Base-by-base conservation (phyloP, 2,113 vertebrate genomes). In the Urocitellus parryii region DNA sequence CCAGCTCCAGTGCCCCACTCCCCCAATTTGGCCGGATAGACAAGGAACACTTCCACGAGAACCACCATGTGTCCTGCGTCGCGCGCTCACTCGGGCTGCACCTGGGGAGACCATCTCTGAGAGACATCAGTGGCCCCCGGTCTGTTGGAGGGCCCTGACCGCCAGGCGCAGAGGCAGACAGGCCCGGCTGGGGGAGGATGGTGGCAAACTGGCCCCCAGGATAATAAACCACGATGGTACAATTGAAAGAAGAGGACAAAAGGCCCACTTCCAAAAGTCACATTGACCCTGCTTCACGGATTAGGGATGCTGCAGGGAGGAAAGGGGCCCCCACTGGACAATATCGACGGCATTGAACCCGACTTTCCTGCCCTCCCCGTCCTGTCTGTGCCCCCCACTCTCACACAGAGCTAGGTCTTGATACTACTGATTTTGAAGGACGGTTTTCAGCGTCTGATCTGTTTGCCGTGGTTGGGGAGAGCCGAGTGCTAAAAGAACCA, bases 391-490 rank as follows among this genome's bases (percentile, higher is more conserved):
- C 84, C 89, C 45, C 51, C 67, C 82, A 79, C 93, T 53, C 77
- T 97, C 93, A 96, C 87, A 96, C 96, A 98, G 98, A 98, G 97
- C 97, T 98, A 98, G 98, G 98, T 98, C 98, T 98, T 98, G 98
- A 96, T 99, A 99, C 99, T 99, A 99, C 99, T 99, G 99, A 99
- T 99, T 98, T 98, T 98, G 98, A 98, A 98, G 97, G 98, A 98
- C 97, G 78, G 98, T 98, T 98, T 98, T 98, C 98, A 97, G 72
- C 95, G 98, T 98, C 91, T 97, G 94, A 98, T 97, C 98, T 0
- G 97, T 98, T 97, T 98, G 97, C 98, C 98, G 98, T 98, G 98
- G 97, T 97, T 97, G 97, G 94, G 76, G 70, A 98, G 97, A 97
- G 93, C 92, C 93, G 98, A 97, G 97, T 79, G 93, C 96, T 93